Conservation (phyloP, 2,797 vertebrate genomes). For the Synanceia verrucosa region DNA sequence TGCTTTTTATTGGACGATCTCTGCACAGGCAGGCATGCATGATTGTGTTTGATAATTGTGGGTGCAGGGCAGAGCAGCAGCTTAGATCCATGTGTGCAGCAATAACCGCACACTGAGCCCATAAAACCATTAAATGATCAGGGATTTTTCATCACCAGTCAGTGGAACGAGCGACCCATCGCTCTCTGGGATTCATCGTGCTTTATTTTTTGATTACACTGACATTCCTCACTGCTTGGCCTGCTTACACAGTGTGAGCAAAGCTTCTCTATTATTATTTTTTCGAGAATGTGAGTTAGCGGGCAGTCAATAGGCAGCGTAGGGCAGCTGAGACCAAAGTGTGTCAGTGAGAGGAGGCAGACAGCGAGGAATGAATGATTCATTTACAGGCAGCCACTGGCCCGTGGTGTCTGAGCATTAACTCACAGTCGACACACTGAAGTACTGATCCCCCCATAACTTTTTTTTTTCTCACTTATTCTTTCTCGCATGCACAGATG, state of each 20-base stretch:
- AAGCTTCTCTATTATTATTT: constrained; percentile 41
- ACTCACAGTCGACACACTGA: constrained; percentile 29
- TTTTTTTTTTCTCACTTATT: neutral
- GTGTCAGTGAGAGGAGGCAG: constrained; percentile 62
- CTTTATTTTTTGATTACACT: constrained; percentile 18
- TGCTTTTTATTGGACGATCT: neutral
- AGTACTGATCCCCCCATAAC: neutral
- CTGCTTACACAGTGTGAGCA: neutral
- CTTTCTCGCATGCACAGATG: neutral
- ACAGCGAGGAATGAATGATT: constrained; percentile 70
- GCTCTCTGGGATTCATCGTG: neutral
- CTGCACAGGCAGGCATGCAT: neutral
- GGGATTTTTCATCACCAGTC: constrained; percentile 19
- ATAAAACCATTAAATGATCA: constrained; percentile 25
- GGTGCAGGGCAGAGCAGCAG: neutral
- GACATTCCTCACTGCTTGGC: constrained; percentile 14
- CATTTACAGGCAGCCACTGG: constrained; percentile 67
- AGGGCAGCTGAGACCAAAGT: constrained; percentile 45
- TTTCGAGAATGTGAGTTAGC: constrained; percentile 17
- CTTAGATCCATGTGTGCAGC: constrained; percentile 7
- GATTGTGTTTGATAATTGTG: constrained; percentile 6
- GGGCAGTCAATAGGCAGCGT: constrained; percentile 43
- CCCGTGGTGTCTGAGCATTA: constrained; percentile 53
- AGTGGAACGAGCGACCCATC: neutral
- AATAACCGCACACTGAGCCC: neutral